Base-by-base conservation (phyloP, 1,140 invertebrate species). In the Heterodera carotae region DNA sequence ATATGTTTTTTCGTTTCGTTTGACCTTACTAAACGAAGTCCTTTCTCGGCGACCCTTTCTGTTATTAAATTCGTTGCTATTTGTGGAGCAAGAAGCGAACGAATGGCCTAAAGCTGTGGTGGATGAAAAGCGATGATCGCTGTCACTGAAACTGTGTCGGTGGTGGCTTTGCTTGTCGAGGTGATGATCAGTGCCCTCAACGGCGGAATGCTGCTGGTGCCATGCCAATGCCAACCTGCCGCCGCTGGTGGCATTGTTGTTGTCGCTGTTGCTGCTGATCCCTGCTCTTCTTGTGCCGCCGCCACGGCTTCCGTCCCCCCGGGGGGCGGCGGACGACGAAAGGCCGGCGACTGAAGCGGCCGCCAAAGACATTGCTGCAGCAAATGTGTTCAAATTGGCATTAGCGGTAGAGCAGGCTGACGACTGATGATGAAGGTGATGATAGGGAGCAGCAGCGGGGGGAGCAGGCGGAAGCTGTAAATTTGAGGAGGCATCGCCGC, bases 11-110 rank as follows among this genome's bases (percentile, higher is more conserved):
- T 12, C 39, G 39, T 43, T 53, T 22, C 48, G 18, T 53, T 53
- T 22, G 4, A 53, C 48, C 18, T 74, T 74, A 25, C 39, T 74
- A 27, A 64, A 74, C 25, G 71, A 64, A 22, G 71, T 74, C 39
- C 71, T 74, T 34, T 74, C 71, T 18, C 71, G n/a, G 33, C 71
- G 59, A 15, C 71, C 56, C 56, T 64, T 74, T 18, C 71, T 15
- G 25, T 25, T n/a, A n/a, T n/a, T 74, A 25, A 62, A 74, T 34
- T 74, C 71, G 64, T 8, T 33, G 48, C 12, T 62, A 25, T 33
- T 8, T 33, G 31, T 25, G 70, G 5, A 27, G 22, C 15, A 62
- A 29, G 59, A n/a, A 29, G 62, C 62, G n/a, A 34, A 66, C 22
- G n/a, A 25, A 66, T n/a, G 62, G 62, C 8, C 62, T 43, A 12